Evolutionary conservation across 2,113 vertebrate genomes (phyloP).

Genomic region (Elanus axillaris): DNA sequence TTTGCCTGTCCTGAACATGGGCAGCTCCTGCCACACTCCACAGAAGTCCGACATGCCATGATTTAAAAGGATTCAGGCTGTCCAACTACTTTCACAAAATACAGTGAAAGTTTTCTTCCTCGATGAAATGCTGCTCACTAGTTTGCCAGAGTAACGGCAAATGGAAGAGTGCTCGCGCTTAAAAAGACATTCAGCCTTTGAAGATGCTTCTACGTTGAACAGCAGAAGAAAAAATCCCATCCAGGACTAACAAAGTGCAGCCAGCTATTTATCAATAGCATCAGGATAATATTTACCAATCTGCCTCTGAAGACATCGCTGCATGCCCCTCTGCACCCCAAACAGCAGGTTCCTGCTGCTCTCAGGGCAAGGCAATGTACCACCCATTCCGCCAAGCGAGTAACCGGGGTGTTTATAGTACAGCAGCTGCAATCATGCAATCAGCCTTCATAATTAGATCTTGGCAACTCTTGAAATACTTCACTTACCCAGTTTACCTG

Average conservation of each 20-base stretch:
- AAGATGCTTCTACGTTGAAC: neutral
- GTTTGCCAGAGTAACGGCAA: neutral
- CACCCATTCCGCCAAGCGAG: neutral
- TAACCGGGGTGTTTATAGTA: neutral
- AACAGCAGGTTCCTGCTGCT: neutral
- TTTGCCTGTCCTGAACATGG: neutral
- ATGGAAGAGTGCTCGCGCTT: neutral
- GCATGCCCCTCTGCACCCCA: neutral
- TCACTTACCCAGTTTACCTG: conserved; percentile 53
- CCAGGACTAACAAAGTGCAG: neutral
- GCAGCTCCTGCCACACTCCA: neutral
- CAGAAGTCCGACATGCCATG: neutral
- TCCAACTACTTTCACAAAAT: neutral
- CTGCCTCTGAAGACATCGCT: neutral
- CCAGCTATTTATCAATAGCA: neutral
- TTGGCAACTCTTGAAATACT: conserved; percentile 52
- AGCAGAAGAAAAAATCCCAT: neutral
- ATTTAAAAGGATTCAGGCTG: neutral
- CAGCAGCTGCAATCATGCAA: conserved; percentile 44
- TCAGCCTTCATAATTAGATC: conserved; percentile 43
- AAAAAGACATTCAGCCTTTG: neutral
- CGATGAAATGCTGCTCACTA: neutral
- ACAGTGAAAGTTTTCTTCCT: neutral
- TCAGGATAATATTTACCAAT: neutral
- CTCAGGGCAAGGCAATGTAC: neutral